Conservation (phyloP, 2,888 invertebrate genomes). For the Slavum lentiscoides region DNA sequence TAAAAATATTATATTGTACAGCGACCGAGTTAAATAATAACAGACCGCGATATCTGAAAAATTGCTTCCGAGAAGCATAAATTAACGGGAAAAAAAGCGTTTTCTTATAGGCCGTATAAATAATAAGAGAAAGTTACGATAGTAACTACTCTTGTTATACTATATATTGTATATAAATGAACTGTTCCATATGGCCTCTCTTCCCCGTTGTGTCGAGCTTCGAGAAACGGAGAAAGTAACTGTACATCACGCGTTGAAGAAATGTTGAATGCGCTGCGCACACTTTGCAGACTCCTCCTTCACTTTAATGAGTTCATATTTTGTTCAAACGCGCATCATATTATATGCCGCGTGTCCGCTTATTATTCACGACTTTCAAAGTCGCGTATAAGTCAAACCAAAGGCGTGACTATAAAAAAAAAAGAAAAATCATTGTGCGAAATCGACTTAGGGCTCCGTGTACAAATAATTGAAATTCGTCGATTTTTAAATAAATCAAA, state of each 20-base stretch:
- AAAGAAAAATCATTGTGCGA: no score
- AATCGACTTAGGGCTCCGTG: no score
- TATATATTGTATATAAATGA: slow-evolving; percentile 6
- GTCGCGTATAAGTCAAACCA: background rate
- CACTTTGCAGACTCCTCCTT: background rate
- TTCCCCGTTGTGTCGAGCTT: background rate
- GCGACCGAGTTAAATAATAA: no score
- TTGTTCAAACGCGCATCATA: background rate
- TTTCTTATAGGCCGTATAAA: no score
- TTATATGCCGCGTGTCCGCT: background rate
- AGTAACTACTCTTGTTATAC: background rate
- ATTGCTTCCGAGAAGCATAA: no score
- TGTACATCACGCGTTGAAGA: background rate
- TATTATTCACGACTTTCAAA: background rate
- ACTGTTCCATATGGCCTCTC: background rate
- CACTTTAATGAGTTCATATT: no score
- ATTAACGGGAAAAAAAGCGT: no score
- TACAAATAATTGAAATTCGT: no score
- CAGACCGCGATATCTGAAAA: no score
- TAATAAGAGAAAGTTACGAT: slow-evolving; percentile 27
- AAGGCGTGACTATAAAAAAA: no score
- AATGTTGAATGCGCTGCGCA: background rate
- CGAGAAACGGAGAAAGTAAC: slow-evolving; percentile 21
- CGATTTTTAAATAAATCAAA: no score
- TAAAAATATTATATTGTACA: no score